Evolutionary conservation across 2,888 invertebrate genomes (phyloP).

Genomic region (Heteromyza rotundicornis): DNA sequence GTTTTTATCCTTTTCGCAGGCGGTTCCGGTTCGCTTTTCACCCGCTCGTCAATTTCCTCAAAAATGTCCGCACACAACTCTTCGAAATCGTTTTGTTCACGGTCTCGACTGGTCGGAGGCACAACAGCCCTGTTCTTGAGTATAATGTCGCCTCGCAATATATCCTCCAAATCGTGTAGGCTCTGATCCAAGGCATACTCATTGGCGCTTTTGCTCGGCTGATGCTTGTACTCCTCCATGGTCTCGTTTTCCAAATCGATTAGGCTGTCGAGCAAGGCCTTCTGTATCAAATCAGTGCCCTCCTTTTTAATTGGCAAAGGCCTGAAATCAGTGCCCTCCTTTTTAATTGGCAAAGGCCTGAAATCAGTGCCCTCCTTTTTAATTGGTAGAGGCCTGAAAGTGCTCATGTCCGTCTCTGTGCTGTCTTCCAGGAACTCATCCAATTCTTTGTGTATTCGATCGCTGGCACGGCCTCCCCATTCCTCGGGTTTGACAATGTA

Average conservation of each 20-base stretch:
- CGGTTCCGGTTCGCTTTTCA: neutral
- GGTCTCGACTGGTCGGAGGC: neutral
- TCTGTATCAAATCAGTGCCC: constrained; percentile 31
- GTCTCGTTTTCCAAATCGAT: constrained; percentile 44
- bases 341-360: neutral
- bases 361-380: neutral
- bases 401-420: neutral
- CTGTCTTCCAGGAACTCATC: neutral
- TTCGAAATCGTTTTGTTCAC: constrained; percentile 30
- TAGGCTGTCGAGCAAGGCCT: constrained; percentile 44
- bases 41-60: neutral
- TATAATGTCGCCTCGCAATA: constrained; percentile 38
- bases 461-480: constrained; percentile 25
- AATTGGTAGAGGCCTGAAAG: neutral
- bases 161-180: constrained; percentile 46
- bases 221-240: constrained; percentile 11
- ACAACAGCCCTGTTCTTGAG: neutral
- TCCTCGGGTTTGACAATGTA: constrained; percentile 28
- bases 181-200: constrained; percentile 50
- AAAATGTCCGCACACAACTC: constrained; percentile 44
- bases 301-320: neutral
- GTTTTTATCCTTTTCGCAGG: neutral
- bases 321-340: neutral
- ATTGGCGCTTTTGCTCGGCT: constrained; percentile 27
- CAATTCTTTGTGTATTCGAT: neutral